phyloP scores from a whole-genome alignment of 2,888 invertebrate genomes.

The Galerucella nymphaeae region DNA sequence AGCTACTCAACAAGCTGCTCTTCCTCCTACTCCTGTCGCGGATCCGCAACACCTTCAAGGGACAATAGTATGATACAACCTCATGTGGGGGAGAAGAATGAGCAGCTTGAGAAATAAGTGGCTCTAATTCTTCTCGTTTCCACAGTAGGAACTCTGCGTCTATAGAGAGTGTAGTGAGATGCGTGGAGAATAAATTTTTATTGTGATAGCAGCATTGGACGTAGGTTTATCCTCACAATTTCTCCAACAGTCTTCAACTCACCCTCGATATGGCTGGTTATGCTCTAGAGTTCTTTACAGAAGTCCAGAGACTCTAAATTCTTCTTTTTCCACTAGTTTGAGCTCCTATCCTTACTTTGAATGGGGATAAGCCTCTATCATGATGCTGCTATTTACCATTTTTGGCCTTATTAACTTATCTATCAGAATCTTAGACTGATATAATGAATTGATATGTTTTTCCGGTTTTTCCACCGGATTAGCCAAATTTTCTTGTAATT shows the following conservation, averaged over 20 bases:
- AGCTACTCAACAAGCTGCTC: slow-evolving; percentile 59
- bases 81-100: slow-evolving; percentile 91
- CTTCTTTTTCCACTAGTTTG: no score
- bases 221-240: background rate
- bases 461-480: slow-evolving; percentile 50
- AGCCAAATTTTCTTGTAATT: slow-evolving; percentile 57
- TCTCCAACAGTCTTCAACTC: no score
- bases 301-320: no score
- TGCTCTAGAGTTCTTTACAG: no score
- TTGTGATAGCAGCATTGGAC: slow-evolving; percentile 13
- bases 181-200: slow-evolving; percentile 27
- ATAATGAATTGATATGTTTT: slow-evolving; percentile 48
- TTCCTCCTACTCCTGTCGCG: slow-evolving; percentile 62
- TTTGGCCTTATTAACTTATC: slow-evolving; percentile 62
- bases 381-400: slow-evolving; percentile 51
- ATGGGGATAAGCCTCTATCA: slow-evolving; percentile 5
- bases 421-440: slow-evolving; percentile 61
- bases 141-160: slow-evolving; percentile 57
- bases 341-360: background rate
- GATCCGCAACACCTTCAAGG: slow-evolving; percentile 86
- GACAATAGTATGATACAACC: slow-evolving; percentile 95
- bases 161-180: slow-evolving; percentile 30
- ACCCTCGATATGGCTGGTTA: no score
- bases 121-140: slow-evolving; percentile 72
- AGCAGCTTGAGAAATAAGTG: slow-evolving; percentile 82